A percentile compares a stretch with the other conserved stretches of the same genome.
These are phyloP conservation scores for Diploscapter pachys DNA, from an alignment of 1,140 invertebrate genomes.

Conservation along the genomic window DNA sequence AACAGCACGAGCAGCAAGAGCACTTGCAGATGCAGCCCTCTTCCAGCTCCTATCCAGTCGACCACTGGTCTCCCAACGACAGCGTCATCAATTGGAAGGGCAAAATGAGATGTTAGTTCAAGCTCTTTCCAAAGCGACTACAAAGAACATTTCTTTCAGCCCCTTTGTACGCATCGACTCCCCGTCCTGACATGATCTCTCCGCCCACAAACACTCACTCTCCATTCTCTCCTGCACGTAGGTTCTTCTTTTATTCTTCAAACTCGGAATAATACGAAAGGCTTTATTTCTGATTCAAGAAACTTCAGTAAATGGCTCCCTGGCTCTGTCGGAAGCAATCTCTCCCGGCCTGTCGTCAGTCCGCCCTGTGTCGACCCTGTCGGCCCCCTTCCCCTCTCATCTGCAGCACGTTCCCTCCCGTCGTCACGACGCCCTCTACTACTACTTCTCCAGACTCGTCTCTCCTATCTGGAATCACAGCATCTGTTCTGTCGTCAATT, in stretches of 20 bases:
- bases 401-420: conserved; percentile 69
- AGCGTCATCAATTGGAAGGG: conserved; percentile 31
- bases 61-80: conserved; percentile 20
- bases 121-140: background rate
- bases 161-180: conserved; percentile 23
- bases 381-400: background rate
- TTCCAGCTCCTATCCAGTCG: background rate
- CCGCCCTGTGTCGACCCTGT: background rate
- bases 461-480: conserved; percentile 43
- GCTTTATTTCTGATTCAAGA: too few relatives aligned
- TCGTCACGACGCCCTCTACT: conserved; percentile 86
- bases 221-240: conserved; percentile 18
- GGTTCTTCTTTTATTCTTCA: background rate
- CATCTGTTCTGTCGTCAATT: conserved; percentile 22
- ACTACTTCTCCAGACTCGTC: conserved; percentile 50
- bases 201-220: background rate
- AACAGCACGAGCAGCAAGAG: too few relatives aligned
- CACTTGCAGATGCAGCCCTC: too few relatives aligned
- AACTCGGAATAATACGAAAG: background rate
- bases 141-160: background rate
- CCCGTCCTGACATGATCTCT: background rate
- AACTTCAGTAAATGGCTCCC: conserved; percentile 14
- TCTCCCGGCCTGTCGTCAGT: conserved; percentile 27
- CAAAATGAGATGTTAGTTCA: conserved; percentile 22
- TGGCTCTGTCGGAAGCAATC: background rate